Conservation (phyloP, 2,113 vertebrate genomes). For the Limanda limanda region DNA sequence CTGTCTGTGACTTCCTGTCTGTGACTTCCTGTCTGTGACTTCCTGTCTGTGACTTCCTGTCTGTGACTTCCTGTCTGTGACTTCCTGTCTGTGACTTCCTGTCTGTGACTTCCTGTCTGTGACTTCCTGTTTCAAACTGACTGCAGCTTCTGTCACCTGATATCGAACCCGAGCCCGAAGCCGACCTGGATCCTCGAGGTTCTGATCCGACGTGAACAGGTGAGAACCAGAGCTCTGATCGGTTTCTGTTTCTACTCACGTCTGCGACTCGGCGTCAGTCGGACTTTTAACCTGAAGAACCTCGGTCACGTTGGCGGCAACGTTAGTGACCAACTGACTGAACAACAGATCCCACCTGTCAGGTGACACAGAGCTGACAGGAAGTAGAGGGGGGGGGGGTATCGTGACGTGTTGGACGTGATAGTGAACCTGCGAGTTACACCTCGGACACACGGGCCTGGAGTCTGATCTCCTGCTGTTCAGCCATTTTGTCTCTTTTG, state of each 20-base stretch:
- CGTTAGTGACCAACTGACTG: conserved; percentile 64
- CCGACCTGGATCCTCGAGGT: neutral
- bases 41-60: too few relatives aligned
- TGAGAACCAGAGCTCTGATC: conserved; percentile 2
- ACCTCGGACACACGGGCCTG: too few relatives aligned
- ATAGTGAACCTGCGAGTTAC: too few relatives aligned
- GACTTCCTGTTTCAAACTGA: neutral
- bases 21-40: too few relatives aligned
- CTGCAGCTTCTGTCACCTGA: neutral
- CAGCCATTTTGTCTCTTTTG: too few relatives aligned
- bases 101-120: too few relatives aligned
- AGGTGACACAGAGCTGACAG: conserved; percentile 61
- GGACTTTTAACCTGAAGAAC: conserved; percentile 63
- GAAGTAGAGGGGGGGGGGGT: neutral
- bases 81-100: too few relatives aligned
- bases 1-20: too few relatives aligned
- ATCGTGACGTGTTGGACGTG: too few relatives aligned
- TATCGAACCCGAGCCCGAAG: neutral
- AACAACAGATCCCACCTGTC: conserved; percentile 63
- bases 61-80: too few relatives aligned
- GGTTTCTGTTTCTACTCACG: conserved; percentile 46
- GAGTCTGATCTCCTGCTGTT: too few relatives aligned
- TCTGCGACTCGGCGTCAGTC: conserved; percentile 38
- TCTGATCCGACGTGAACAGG: neutral
- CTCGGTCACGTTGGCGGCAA: conserved; percentile 58